Percentiles rank a stretch among this genome's conserved stretches.
These are phyloP conservation scores for Lamprologus sp. DNA, from an alignment of 2,113 vertebrate genomes.

Conservation along the genomic window DNA sequence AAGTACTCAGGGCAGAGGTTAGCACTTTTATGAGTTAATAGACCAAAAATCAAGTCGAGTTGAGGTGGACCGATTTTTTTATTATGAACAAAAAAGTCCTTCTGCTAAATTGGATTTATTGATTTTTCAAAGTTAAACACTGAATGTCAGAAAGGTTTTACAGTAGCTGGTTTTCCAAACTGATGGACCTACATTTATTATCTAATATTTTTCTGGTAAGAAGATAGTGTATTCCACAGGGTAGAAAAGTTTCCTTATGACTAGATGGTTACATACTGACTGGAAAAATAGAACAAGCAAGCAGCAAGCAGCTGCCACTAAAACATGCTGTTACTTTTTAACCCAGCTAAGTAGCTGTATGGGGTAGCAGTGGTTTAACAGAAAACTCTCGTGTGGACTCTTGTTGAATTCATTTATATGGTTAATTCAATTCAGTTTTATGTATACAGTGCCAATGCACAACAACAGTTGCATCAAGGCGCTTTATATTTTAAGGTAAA, in stretches of 20 bases:
- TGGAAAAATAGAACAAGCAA: not conserved
- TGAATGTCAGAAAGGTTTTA: conserved; percentile 38
- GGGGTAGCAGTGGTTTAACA: not conserved
- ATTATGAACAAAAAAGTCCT: conserved; percentile 7
- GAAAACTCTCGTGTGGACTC: not conserved
- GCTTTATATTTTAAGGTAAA: not conserved
- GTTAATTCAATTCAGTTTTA: not conserved
- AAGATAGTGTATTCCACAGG: not conserved
- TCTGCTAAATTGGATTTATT: conserved; percentile 36
- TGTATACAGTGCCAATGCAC: not conserved
- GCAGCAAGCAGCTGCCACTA: not conserved
- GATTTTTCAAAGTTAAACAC: conserved; percentile 31
- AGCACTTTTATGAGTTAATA: not conserved
- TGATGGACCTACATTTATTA: not conserved
- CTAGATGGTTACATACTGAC: not conserved
- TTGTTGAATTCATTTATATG: not conserved
- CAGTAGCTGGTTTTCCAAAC: conserved; percentile 1
- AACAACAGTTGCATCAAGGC: not conserved
- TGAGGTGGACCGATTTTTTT: not conserved
- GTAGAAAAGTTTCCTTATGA: not conserved
- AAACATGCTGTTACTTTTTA: not conserved
- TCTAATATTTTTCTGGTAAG: not conserved
- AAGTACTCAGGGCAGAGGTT: conserved; percentile 1
- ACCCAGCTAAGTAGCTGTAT: not conserved
- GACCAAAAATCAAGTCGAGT: not conserved